A percentile compares a stretch with the other conserved stretches of the same genome.
phyloP scores from a whole-genome alignment of 2,888 invertebrate species.

The Gandaritis pyraliata region DNA sequence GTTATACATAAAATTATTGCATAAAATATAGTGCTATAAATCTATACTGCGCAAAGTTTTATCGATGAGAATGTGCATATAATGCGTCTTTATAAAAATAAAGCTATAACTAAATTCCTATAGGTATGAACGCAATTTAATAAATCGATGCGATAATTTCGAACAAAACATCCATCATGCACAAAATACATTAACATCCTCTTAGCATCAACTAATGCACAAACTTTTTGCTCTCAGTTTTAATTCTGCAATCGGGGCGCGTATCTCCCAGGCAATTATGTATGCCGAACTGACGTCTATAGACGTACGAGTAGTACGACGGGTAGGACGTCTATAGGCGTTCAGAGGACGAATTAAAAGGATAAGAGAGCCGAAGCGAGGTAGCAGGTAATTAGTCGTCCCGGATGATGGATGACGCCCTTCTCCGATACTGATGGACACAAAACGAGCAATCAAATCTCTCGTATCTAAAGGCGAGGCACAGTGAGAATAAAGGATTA shows the following conservation, averaged over 20 bases:
- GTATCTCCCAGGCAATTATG: slow-evolving; percentile 74
- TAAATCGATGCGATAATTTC: slow-evolving; percentile 28
- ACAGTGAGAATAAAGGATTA: slow-evolving; percentile 13
- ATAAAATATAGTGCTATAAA: no score
- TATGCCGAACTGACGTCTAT: slow-evolving; percentile 46
- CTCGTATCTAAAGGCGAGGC: slow-evolving; percentile 24
- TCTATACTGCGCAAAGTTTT: no score
- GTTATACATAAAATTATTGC: no score
- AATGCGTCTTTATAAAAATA: background rate
- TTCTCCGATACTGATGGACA: slow-evolving; percentile 72
- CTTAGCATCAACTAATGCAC: slow-evolving; percentile 56
- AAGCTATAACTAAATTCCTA: background rate
- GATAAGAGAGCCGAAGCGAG: slow-evolving; percentile 77
- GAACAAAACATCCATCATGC: slow-evolving; percentile 39
- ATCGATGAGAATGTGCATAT: no score
- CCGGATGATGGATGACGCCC: slow-evolving; percentile 79
- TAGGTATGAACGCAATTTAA: slow-evolving; percentile 5
- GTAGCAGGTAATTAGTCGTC: slow-evolving; percentile 82
- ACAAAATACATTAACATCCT: slow-evolving; percentile 51
- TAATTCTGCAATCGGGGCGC: slow-evolving; percentile 66
- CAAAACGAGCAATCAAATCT: slow-evolving; percentile 71
- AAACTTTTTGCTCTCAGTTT: slow-evolving; percentile 59
- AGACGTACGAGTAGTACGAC: slow-evolving; percentile 10
- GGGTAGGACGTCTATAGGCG: slow-evolving; percentile 56
- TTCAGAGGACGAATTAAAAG: slow-evolving; percentile 78